Evolutionary conservation across 2,797 vertebrate species (phyloP).

Genomic region (Cryptoprocta ferox): DNA sequence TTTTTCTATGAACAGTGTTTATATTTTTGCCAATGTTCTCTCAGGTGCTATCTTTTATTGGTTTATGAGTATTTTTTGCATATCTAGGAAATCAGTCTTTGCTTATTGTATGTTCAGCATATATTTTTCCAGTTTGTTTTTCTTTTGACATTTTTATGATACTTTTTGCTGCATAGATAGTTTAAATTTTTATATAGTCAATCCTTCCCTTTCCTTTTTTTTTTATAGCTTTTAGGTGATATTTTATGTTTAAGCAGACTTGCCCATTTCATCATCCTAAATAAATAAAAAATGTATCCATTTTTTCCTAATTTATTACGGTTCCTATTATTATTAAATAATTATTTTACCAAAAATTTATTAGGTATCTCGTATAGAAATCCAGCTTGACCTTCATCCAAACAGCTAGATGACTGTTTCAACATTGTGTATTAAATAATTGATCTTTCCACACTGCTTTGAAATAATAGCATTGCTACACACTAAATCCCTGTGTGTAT

Average conservation of each 20-base stretch:
- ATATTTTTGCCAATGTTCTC: neutral
- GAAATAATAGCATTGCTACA: slow-evolving; percentile 42
- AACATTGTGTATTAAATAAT: slow-evolving; percentile 64
- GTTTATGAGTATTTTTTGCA: neutral
- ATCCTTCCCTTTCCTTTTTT: slow-evolving; percentile 24
- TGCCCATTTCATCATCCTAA: neutral
- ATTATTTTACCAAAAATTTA: slow-evolving; percentile 15
- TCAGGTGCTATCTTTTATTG: neutral
- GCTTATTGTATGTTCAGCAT: neutral
- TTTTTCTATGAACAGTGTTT: neutral
- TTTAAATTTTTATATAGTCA: neutral
- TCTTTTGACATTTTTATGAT: neutral
- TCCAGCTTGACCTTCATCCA: slow-evolving; percentile 26
- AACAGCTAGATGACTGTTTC: neutral
- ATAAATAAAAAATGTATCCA: neutral
- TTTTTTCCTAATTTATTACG: neutral
- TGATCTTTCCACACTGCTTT: slow-evolving; percentile 44
- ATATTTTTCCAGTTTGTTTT: neutral
- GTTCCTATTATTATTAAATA: neutral
- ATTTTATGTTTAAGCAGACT: neutral
- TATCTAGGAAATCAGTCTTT: neutral
- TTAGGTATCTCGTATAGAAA: neutral
- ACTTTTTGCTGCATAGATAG: neutral
- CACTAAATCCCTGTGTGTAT: slow-evolving; percentile 45
- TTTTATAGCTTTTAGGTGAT: neutral